Base-by-base conservation (phyloP, 2,797 vertebrate species). In the Novumbra hubbsi region DNA sequence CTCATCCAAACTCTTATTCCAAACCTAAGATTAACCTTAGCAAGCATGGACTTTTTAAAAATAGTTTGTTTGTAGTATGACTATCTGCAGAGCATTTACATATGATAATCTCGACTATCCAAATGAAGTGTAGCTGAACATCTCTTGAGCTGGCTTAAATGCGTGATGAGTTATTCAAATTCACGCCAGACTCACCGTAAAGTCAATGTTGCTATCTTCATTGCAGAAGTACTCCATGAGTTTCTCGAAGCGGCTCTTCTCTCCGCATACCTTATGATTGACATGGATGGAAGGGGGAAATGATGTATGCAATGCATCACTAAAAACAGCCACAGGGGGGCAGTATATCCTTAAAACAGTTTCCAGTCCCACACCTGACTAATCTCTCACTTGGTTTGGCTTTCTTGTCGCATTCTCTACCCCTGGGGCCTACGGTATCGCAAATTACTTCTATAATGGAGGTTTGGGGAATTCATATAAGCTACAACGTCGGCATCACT, bases 211-310 rank as follows among this genome's bases (percentile, higher is more conserved):
- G 85, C 78, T 92, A 72, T 99, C 96, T 69, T 97, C 96, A 0
- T 94, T 95, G 73, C 82, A 85, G 91, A 98, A 99, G 89, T 94
- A 98, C 30, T 94, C 96, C 96, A 98, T 97, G 76, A 99, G 92
- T 87, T 94, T 98, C 90, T 98, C 96, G 0, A 98, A 99, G n/a
- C 96, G 93, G 7, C 92, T 93, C 80, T 91, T 96, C 89, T 99
- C 97, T 21, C 94, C 94, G 2, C 96, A 97, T 45, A 96, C 96
- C 96, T 98, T 77, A 4, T 41, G 73, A 73, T 0, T 19, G 52
- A 74, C 30, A 60, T 24, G 64, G 41, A 24, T 41, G 16, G 65
- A 41, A 67, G 34, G 34, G 4, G 63, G 8, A 32, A 19, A 30
- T 65, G 8, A 65, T 65, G n/a, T 32, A 17, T 17, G 63, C 30